phyloP scores from a whole-genome alignment of 2,888 invertebrate species.

The Heterodera filipjevi region DNA sequence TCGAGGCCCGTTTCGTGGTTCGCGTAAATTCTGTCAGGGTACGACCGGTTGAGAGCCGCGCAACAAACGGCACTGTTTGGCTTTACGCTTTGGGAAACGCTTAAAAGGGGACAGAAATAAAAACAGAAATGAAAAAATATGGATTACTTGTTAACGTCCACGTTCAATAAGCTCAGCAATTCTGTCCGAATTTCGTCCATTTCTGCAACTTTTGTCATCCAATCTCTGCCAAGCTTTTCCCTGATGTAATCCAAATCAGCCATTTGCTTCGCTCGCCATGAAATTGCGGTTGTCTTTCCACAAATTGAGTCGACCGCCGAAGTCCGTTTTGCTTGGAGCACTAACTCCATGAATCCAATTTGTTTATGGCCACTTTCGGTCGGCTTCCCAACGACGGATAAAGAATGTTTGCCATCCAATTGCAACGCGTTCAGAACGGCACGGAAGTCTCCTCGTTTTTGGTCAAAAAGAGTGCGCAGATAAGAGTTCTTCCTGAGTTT shows the following conservation, averaged over 20 bases:
- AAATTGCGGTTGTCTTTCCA: slow-evolving; percentile 3
- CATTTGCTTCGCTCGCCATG: slow-evolving; percentile 15
- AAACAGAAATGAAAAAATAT: background rate
- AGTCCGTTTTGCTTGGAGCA: background rate
- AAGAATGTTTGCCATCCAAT: background rate
- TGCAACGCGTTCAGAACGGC: slow-evolving; percentile 35
- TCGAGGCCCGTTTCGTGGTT: slow-evolving; percentile 15
- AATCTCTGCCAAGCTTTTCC: background rate
- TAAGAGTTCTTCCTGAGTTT: slow-evolving; percentile 10
- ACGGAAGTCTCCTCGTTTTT: slow-evolving; percentile 28
- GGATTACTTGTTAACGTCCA: background rate
- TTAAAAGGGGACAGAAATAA: background rate
- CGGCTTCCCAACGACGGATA: background rate
- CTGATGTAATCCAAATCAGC: slow-evolving; percentile 25
- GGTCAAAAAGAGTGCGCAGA: slow-evolving; percentile 27
- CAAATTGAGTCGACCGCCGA: slow-evolving; percentile 25
- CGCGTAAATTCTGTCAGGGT: slow-evolving; percentile 16
- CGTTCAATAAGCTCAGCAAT: background rate
- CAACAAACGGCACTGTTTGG: background rate
- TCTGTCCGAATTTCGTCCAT: background rate
- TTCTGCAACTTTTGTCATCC: background rate
- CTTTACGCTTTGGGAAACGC: background rate
- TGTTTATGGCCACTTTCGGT: background rate
- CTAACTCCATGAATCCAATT: background rate
- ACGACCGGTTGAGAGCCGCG: slow-evolving; percentile 11